A percentile compares a stretch with the other conserved stretches of the same genome.
These are phyloP conservation scores for Himalopsyche anomala DNA, from an alignment of 2,888 invertebrate genomes.

Conservation along the genomic window DNA sequence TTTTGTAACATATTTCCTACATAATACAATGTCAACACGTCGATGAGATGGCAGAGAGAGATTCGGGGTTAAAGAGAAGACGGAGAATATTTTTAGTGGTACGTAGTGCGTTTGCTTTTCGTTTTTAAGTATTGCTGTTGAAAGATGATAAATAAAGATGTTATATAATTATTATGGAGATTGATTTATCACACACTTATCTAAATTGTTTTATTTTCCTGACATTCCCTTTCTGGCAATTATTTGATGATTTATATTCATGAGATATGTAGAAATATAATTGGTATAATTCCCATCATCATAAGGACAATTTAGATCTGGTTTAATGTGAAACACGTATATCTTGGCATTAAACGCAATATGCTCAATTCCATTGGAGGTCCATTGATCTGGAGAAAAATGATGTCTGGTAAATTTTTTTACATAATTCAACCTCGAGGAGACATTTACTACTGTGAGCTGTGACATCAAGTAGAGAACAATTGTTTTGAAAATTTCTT, in stretches of 20 bases:
- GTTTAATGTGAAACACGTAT: no score
- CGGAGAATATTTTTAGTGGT: constrained; percentile 4
- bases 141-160: constrained; percentile 48
- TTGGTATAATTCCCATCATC: no score
- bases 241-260: neutral
- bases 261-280: no score
- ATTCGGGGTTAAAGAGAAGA: neutral
- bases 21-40: neutral
- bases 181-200: constrained; percentile 50
- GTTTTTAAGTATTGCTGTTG: constrained; percentile 48
- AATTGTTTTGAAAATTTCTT: no score
- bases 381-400: no score
- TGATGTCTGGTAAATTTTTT: no score
- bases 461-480: no score
- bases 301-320: no score
- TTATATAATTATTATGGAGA: constrained; percentile 53
- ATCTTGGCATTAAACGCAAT: no score
- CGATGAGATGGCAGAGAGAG: neutral
- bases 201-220: constrained; percentile 36
- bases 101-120: constrained; percentile 3
- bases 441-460: no score
- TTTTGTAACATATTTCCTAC: neutral
- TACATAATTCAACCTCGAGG: no score
- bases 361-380: no score
- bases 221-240: neutral